Percentiles rank a stretch among this genome's conserved stretches.
phyloP scores from a whole-genome alignment of 30 jellyfish, hydroid and myxozoan species.

The Pelagia noctiluca region DNA sequence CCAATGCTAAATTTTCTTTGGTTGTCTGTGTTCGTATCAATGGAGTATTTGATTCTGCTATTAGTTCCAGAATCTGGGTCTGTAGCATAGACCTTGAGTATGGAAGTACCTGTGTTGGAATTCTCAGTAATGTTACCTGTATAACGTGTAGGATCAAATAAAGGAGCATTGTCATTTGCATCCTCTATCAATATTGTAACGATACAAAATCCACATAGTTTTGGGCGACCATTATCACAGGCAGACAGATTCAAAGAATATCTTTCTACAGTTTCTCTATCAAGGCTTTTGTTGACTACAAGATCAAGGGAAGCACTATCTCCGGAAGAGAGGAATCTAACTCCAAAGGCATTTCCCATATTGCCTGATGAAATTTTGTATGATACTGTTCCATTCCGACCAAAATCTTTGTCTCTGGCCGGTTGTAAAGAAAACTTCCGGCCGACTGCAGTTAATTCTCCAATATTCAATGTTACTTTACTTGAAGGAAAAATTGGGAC shows the following conservation, averaged over 20 bases:
- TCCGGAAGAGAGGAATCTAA: conserved; percentile 17
- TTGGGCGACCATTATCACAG: conserved; percentile 79
- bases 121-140: conserved; percentile 77
- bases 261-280: conserved; percentile 68
- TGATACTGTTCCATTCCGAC: conserved; percentile 58
- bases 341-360: conserved; percentile 18
- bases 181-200: conserved; percentile 63
- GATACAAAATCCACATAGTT: conserved; percentile 71
- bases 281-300: conserved; percentile 56
- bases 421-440: conserved; percentile 40
- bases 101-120: conserved; percentile 49
- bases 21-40: conserved; percentile 58
- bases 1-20: conserved; percentile 36
- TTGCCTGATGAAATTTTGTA: conserved; percentile 78
- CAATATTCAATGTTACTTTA: not conserved
- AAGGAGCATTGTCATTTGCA: conserved; percentile 93
- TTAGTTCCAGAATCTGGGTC: conserved; percentile 88
- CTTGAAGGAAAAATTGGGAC: conserved; percentile 60
- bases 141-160: conserved; percentile 73
- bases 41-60: conserved; percentile 65
- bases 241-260: conserved; percentile 69
- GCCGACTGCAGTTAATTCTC: conserved; percentile 60
- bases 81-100: conserved; percentile 68
- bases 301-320: conserved; percentile 42
- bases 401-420: conserved; percentile 77